Evolutionary conservation across 2,888 invertebrate genomes (phyloP), one percentile per base, ranked within the genome.

Genomic region (Acanthosepion pharaonis): DNA sequence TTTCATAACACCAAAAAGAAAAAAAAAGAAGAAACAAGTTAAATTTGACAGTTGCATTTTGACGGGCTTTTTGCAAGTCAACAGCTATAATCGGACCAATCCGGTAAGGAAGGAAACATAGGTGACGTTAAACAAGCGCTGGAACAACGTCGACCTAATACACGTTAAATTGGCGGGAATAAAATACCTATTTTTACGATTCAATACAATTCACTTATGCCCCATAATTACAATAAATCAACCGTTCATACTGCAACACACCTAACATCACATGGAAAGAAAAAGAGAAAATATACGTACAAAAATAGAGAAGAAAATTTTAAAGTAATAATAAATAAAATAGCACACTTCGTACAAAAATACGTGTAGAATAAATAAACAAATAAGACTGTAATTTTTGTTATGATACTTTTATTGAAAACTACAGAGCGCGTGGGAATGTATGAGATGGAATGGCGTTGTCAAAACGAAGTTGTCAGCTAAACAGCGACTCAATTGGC

Each of bases 351-450:
- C 0, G 15, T 33, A 78, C 15, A n/a, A 78, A 78, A 78, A n/a
- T n/a, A n/a, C 78, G 78, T 5, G 33, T 33, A 78, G n/a, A n/a
- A n/a, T n/a, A 78, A 78, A 78, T 78, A 78, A 78, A 78, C 78
- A 78, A 78, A 78, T 1, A n/a, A n/a, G 78, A 15, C n/a, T 78
- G 78, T 78, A 78, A 78, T 78, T 78, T 78, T 33, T 78, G 78
- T 78, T 78, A 78, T 78, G 78, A 78, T 78, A 78, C n/a, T 78
- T 78, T 78, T 78, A 78, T 78, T 78, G 18, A n/a, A 78, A 78
- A 78, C 78, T 15, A n/a, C 11, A 5, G n/a, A 78, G 2, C 78
- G 3, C 33, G 78, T 78, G 1, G n/a, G n/a, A 78, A n/a, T 78
- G n/a, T n/a, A 15, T 33, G 78, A n/a, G n/a, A n/a, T 15, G 78